Evolutionary conservation across 1,140 invertebrate species (phyloP).

Genomic region (Schlechtendalia chinensis): DNA sequence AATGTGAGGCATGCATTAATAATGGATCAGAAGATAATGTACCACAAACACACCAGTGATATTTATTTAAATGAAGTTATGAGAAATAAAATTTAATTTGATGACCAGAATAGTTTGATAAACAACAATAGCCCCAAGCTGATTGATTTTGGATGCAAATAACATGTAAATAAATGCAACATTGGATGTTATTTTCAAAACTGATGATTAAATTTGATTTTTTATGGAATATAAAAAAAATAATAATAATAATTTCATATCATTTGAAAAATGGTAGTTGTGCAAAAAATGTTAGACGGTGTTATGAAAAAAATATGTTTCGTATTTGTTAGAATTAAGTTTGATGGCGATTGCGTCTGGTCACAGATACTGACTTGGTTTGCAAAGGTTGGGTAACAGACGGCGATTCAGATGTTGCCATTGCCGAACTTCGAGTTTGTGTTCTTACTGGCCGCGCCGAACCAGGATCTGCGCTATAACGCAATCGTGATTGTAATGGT

Average conservation of each 20-base stretch:
- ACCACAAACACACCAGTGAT: neutral
- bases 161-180: constrained; percentile 5
- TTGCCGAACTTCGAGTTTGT: constrained; percentile 41
- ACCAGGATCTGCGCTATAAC: constrained; percentile 44
- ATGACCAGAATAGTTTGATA: neutral
- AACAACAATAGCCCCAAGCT: neutral
- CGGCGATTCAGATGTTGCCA: constrained; percentile 36
- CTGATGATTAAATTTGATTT: neutral
- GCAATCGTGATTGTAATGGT: constrained; percentile 41
- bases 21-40: neutral
- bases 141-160: constrained; percentile 1
- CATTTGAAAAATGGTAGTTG: constrained; percentile 32
- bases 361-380: constrained; percentile 50
- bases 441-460: constrained; percentile 42
- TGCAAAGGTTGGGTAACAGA: constrained; percentile 46
- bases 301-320: constrained; percentile 26
- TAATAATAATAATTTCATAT: neutral
- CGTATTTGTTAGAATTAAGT: constrained; percentile 41
- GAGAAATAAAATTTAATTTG: neutral
- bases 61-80: neutral
- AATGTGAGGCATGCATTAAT: constrained; percentile 10
- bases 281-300: constrained; percentile 13
- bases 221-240: neutral
- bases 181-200: neutral
- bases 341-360: constrained; percentile 49